These are phyloP conservation scores for Spongilla lacustris DNA, from an alignment of 37 sponge, comb jelly and placozoan species.

Conservation along the genomic window DNA sequence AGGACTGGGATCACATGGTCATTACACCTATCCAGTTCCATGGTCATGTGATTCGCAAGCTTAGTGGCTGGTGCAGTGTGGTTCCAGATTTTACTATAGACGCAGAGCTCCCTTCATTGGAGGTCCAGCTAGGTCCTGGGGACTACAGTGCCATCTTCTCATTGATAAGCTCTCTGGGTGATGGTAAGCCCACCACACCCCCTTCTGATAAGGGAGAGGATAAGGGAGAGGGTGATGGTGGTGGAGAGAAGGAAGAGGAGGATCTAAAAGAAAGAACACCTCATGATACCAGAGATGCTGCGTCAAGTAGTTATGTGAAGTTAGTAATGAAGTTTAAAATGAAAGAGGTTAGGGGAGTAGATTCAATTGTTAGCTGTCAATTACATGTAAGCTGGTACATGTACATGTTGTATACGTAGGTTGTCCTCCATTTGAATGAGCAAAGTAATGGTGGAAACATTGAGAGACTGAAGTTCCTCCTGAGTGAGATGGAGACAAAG, in stretches of 20 bases:
- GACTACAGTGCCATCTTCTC: neutral
- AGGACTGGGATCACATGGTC: slow-evolving; percentile 27
- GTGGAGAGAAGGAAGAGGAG: neutral
- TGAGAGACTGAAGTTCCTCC: no score
- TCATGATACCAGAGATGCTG: neutral
- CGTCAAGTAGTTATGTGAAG: no score
- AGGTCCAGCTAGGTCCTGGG: slow-evolving; percentile 6
- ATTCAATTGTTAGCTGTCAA: no score
- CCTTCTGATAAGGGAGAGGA: no score
- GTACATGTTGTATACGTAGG: no score
- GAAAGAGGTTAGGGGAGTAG: no score
- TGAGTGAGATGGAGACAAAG: no score
- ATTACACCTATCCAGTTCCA: slow-evolving; percentile 42
- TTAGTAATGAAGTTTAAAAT: no score
- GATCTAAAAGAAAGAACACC: slow-evolving; percentile 3
- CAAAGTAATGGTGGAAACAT: no score
- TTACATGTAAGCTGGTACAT: no score
- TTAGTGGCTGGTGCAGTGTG: slow-evolving; percentile 30
- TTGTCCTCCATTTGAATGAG: no score
- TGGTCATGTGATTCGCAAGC: slow-evolving; percentile 35
- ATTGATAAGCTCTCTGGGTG: neutral
- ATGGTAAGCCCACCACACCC: neutral
- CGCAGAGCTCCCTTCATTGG: slow-evolving; percentile 17
- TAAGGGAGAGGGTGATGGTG: no score
- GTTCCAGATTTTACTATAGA: slow-evolving; percentile 35